A percentile compares a stretch with the other conserved stretches of the same genome.
Conservation (phyloP, 1,140 invertebrate species). For the Phthorimaea operculella region DNA sequence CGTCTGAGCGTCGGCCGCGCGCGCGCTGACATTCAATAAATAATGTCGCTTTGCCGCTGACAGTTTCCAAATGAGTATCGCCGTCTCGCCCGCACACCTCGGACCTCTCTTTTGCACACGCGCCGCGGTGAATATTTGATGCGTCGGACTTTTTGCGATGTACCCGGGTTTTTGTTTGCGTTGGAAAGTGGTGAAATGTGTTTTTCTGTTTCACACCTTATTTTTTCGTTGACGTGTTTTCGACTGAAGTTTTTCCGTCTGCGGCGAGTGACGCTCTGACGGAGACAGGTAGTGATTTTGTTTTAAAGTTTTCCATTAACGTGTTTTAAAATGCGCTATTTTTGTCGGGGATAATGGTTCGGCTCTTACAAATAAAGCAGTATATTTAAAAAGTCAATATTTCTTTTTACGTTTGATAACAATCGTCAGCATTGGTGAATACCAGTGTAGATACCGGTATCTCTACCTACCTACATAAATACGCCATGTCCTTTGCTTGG, state of each 20-base stretch:
- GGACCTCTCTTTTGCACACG: conserved; percentile 15
- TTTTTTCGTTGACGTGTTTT: conserved; percentile 1
- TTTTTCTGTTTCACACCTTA: conserved; percentile 7
- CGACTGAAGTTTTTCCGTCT: background rate
- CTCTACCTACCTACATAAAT: no score
- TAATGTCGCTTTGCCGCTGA: conserved; percentile 30
- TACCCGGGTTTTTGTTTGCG: conserved; percentile 7
- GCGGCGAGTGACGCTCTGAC: no score
- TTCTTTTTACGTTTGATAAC: no score
- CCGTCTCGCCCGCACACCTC: conserved; percentile 15
- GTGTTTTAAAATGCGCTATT: no score
- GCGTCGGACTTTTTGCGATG: conserved; percentile 8
- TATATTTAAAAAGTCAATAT: no score
- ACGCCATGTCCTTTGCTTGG: no score
- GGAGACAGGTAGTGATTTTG: no score
- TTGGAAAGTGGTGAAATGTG: conserved; percentile 1
- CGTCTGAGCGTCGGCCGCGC: background rate
- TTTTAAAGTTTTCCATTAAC: no score
- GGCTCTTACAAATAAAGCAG: no score
- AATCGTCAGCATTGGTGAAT: no score
- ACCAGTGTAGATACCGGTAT: no score
- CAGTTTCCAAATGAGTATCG: conserved; percentile 41
- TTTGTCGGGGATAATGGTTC: no score
- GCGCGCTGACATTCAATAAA: conserved; percentile 6
- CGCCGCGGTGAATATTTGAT: conserved; percentile 13